These are phyloP conservation scores for Drosophila suboccidentalis DNA, from an alignment of 2,888 invertebrate species.

Conservation along the genomic window DNA sequence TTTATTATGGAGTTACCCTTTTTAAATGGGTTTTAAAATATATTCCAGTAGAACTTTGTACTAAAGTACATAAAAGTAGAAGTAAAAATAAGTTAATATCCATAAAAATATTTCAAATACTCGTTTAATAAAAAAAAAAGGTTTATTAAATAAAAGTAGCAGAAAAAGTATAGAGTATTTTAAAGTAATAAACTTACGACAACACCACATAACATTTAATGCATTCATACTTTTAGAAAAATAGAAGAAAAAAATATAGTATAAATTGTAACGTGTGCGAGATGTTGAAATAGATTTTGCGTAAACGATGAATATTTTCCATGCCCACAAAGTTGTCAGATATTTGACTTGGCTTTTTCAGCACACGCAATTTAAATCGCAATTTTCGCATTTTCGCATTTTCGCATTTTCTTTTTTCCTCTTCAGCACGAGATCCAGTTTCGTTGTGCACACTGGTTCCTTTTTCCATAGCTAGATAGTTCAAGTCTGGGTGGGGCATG, in stretches of 20 bases:
- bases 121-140: too few species aligned
- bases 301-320: constrained; percentile 18
- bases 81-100: too few species aligned
- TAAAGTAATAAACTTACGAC: background rate
- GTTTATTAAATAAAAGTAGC: too few species aligned
- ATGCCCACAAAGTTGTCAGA: constrained; percentile 10
- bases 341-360: background rate
- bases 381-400: too few species aligned
- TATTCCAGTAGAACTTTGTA: too few species aligned
- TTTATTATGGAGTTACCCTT: too few species aligned
- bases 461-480: background rate
- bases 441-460: constrained; percentile 12
- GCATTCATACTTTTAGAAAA: constrained; percentile 5
- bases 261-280: constrained; percentile 4
- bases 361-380: constrained; percentile 28
- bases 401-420: constrained; percentile 5
- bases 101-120: background rate
- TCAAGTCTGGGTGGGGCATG: constrained; percentile 28
- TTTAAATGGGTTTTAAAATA: too few species aligned
- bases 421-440: constrained; percentile 16
- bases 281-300: constrained; percentile 26
- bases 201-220: constrained; percentile 1
- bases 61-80: too few species aligned
- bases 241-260: background rate
- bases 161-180: background rate